Conservation (phyloP, 2,888 invertebrate genomes). For the Plagodis pulveraria region DNA sequence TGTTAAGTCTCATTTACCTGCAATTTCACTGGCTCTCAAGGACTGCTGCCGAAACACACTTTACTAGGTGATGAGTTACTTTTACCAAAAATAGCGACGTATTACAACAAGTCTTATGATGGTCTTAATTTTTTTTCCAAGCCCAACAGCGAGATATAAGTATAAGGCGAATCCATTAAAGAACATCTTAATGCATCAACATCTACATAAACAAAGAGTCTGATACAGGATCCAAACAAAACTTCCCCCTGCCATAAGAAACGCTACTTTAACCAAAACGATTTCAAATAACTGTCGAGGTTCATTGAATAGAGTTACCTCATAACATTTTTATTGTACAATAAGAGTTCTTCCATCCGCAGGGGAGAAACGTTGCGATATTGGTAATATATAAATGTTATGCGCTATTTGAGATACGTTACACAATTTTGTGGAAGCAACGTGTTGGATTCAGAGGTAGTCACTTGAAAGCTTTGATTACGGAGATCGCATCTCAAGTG, state of each 20-base stretch:
- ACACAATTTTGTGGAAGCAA: conserved; percentile 27
- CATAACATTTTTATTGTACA: conserved; percentile 83
- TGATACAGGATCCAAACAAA: conserved; percentile 39
- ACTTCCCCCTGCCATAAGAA: conserved; percentile 59
- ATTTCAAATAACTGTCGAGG: conserved; percentile 76
- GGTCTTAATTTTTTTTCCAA: too few species aligned
- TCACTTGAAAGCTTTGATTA: conserved; percentile 67
- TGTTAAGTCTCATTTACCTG: too few species aligned
- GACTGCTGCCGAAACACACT: too few species aligned
- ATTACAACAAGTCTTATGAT: too few species aligned
- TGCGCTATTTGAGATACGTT: conserved; percentile 15
- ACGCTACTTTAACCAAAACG: conserved; percentile 72
- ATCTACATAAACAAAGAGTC: conserved; percentile 1
- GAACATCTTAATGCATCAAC: too few species aligned
- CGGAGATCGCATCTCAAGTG: conserved; percentile 34
- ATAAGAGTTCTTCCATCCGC: conserved; percentile 69
- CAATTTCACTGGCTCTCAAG: too few species aligned
- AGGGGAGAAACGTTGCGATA: conserved; percentile 67
- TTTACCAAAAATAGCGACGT: too few species aligned
- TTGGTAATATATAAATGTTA: conserved; percentile 53
- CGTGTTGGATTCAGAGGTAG: conserved; percentile 52
- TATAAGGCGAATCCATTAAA: too few species aligned
- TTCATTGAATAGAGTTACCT: conserved; percentile 82
- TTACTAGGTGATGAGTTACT: too few species aligned
- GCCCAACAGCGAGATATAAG: too few species aligned